Evolutionary conservation across 64 coral and sea anemone species (phyloP).

Genomic region (Montipora efflorescens): DNA sequence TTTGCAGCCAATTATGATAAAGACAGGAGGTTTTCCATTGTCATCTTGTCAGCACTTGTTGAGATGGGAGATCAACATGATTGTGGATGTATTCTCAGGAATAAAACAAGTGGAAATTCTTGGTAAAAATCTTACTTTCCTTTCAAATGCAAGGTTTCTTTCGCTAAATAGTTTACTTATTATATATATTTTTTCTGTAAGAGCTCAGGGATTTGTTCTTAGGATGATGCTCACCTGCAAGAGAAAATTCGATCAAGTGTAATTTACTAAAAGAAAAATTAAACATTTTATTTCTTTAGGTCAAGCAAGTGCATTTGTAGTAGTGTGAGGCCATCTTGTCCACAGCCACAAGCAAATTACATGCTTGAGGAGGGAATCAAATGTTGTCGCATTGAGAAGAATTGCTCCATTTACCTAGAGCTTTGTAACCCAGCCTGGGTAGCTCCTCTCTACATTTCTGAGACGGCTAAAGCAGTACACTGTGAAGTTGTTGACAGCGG

Average conservation of each 20-base stretch:
- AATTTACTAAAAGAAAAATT: too few species aligned
- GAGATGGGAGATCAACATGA: conserved; percentile 49
- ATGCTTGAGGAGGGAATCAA: background rate
- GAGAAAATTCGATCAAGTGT: too few species aligned
- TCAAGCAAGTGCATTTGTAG: conserved; percentile 24
- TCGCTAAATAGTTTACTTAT: too few species aligned
- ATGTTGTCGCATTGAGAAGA: conserved; percentile 23
- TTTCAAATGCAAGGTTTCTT: too few species aligned
- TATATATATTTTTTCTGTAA: too few species aligned
- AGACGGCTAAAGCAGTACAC: background rate
- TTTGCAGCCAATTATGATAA: conserved; percentile 13
- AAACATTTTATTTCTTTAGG: background rate
- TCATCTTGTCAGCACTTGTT: conserved; percentile 22
- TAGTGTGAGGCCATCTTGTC: background rate
- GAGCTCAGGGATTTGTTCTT: too few species aligned
- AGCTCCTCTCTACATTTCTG: conserved; percentile 62
- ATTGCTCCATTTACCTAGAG: conserved; percentile 13
- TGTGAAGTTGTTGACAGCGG: conserved; percentile 56
- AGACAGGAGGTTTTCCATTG: background rate
- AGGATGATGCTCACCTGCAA: too few species aligned
- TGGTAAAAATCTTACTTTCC: background rate
- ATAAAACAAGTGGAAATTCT: background rate
- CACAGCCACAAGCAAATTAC: background rate
- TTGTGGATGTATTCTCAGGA: conserved; percentile 28
- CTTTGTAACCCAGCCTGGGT: conserved; percentile 92